Evolutionary conservation across 2,797 vertebrate genomes (phyloP).

Genomic region (Hemibagrus guttatus): DNA sequence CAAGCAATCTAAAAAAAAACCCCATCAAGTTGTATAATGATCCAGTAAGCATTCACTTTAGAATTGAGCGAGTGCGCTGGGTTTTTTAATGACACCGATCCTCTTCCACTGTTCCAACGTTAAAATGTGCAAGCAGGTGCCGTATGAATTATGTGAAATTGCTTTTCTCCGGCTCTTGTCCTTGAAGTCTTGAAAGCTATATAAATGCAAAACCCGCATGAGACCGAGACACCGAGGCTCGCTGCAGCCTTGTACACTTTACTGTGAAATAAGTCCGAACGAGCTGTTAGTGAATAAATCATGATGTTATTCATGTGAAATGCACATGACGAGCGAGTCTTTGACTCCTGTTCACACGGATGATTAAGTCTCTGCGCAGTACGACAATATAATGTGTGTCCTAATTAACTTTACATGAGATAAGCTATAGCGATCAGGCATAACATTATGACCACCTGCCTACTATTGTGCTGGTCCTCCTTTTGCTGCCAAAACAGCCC

Average conservation of each 20-base stretch:
- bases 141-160: conserved; percentile 62
- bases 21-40: conserved; percentile 23
- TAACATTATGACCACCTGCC: too few relatives aligned
- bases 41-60: conserved; percentile 19
- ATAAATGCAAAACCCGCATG: conserved; percentile 24
- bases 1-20: conserved; percentile 3
- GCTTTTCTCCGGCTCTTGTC: conserved; percentile 60
- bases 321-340: neutral
- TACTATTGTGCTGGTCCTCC: too few relatives aligned
- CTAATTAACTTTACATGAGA: neutral
- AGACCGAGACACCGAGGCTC: neutral
- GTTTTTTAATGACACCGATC: conserved; percentile 47
- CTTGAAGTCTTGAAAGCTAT: conserved; percentile 50
- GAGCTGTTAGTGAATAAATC: neutral
- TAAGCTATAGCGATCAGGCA: neutral
- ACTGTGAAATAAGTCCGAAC: neutral
- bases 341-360: neutral
- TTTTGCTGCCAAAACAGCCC: too few relatives aligned
- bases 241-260: neutral
- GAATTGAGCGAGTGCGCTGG: too few relatives aligned
- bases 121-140: conserved; percentile 72
- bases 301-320: neutral
- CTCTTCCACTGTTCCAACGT: conserved; percentile 67
- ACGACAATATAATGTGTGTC: neutral
- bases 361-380: neutral